Base-by-base conservation (phyloP, 2,797 vertebrate species). In the Lepidocolaptes lacrymiger region DNA sequence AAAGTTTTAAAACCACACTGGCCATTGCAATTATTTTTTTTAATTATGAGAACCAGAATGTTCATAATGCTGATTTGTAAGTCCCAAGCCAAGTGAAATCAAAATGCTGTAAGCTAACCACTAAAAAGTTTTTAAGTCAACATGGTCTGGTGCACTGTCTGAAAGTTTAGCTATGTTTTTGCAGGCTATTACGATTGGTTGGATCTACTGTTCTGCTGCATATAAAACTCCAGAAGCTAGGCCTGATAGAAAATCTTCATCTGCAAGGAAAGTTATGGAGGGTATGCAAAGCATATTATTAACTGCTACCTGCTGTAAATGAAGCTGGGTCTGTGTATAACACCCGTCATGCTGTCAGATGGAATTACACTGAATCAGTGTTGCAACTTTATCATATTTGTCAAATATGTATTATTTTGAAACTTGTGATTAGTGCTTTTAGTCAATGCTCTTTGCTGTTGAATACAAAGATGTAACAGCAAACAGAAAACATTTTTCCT, bases 401-500 rank as follows among this genome's bases (percentile, higher is more conserved):
- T 97, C 94, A 96, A 88, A 97, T 97, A 91, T 59, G 82, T 91
- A 89, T 97, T 98, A 96, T 96, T 96, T 97, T 97, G 75, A 94
- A 97, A 95, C 77, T 96, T 96, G 69, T 93, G 89, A 92, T 97
- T 97, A 96, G 88, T 91, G 91, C 93, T 96, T 88, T 94, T 95
- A 97, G 92, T 89, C 86, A 90, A 10, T 96, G 92, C 81, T 96
- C 97, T 97, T 97, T 96, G 95, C 87, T 93, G 36, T 94, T 91
- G 89, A 93, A 81, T 97, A 96, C 96, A 97, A 96, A 98, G 97
- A 97, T 98, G 97, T 98, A 98, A 98, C 94, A 98, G 98, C 97
- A 98, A 98, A 98, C 98, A 98, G 98, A 99, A 99, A 99, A 98
- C 96, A 97, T 97, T 98, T 98, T 98, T 98, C 96, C 96, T 97